Conservation (phyloP, 2,797 vertebrate species). For the Girardinus metallicus region DNA sequence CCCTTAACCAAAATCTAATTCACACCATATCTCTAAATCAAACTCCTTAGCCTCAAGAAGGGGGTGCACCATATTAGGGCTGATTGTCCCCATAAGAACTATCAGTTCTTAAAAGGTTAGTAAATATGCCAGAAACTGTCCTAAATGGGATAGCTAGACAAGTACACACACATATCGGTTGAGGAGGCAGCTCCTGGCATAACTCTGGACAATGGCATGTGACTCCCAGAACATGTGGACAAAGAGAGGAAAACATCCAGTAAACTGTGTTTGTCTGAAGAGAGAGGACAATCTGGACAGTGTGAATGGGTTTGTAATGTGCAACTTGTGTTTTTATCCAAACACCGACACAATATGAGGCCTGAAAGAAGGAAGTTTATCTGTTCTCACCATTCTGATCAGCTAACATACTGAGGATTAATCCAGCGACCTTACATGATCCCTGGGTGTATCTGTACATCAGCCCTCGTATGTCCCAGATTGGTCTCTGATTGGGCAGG, state of each 20-base stretch:
- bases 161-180: slow-evolving; percentile 41
- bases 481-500: slow-evolving; percentile 54
- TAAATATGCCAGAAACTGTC: background rate
- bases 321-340: slow-evolving; percentile 1
- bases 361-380: background rate
- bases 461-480: slow-evolving; percentile 52
- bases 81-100: background rate
- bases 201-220: slow-evolving; percentile 72
- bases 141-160: background rate
- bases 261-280: slow-evolving; percentile 67
- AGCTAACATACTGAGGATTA: background rate
- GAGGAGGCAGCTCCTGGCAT: slow-evolving; percentile 66
- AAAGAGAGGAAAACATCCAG: slow-evolving; percentile 78
- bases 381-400: background rate
- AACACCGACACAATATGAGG: background rate
- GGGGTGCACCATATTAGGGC: background rate
- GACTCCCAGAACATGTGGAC: slow-evolving; percentile 70
- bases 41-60: background rate
- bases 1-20: background rate
- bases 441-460: slow-evolving; percentile 1
- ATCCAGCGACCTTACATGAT: background rate
- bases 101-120: background rate
- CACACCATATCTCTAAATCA: background rate
- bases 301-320: slow-evolving; percentile 3
- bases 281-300: slow-evolving; percentile 59